Conservation (phyloP, 2,797 vertebrate genomes). For the Petrocephalus schoutedeni region DNA sequence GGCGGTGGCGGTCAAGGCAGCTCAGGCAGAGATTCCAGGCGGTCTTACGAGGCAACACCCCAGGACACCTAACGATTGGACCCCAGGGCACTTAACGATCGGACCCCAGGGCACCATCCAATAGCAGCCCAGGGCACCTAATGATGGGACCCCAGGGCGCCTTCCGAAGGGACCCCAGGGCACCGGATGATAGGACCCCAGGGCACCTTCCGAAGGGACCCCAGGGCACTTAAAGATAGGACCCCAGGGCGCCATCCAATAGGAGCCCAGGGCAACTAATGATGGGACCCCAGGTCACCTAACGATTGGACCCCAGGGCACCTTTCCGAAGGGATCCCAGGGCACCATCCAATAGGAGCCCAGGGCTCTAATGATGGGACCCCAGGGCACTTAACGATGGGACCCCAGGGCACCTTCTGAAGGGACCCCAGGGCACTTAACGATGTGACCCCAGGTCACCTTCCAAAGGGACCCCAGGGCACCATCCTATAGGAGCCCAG, state of each 20-base stretch:
- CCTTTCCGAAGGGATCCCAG: not conserved
- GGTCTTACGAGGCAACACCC: not conserved
- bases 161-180: not conserved
- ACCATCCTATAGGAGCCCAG: not conserved
- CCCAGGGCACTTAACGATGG: conserved; percentile 39
- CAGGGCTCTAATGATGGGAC: conserved; percentile 40
- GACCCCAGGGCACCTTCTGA: conserved; percentile 42
- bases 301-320: not conserved
- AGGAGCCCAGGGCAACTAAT: not conserved
- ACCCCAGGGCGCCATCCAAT: conserved; percentile 38
- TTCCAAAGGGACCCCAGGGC: not conserved
- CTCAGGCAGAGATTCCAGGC: conserved; percentile 56
- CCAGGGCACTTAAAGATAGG: conserved; percentile 32
- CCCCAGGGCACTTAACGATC: conserved; percentile 11
- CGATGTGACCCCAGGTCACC: conserved; percentile 47
- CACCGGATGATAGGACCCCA: conserved; percentile 26
- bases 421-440: not conserved
- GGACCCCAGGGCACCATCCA: conserved; percentile 45
- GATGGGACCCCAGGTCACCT: conserved; percentile 47
- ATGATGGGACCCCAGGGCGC: conserved; percentile 47
- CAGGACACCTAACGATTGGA: not conserved
- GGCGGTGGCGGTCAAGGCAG: not conserved
- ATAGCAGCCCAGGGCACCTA: not conserved
- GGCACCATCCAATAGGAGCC: not conserved
- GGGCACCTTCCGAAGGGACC: not conserved